Evolutionary conservation across 35 echinoderm and acorn worm genomes (phyloP).

Genomic region (Chiridota heheva): DNA sequence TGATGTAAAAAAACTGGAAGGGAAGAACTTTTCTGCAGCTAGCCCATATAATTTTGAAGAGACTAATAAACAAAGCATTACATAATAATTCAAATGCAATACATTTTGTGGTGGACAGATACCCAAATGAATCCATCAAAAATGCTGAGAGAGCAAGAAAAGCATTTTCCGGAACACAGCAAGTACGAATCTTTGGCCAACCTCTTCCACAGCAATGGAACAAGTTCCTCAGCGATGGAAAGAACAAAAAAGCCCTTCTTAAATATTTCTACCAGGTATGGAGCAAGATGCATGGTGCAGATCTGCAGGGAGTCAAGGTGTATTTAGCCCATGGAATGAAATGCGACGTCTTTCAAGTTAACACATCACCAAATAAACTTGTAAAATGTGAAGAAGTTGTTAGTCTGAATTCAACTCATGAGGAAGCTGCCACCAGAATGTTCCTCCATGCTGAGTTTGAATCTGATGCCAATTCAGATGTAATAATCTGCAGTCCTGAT

Average conservation of each 20-base stretch:
- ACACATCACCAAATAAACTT: slow-evolving; percentile 1
- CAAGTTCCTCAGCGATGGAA: slow-evolving; percentile 44
- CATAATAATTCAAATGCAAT: slow-evolving; percentile 16
- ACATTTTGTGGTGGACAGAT: slow-evolving; percentile 61
- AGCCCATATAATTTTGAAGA: slow-evolving; percentile 13
- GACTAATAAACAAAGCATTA: slow-evolving; percentile 23
- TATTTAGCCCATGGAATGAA: slow-evolving; percentile 32
- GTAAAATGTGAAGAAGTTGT: slow-evolving; percentile 16
- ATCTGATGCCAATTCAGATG: not conserved
- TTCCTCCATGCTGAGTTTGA: slow-evolving; percentile 56
- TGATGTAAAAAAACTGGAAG: slow-evolving; percentile 17
- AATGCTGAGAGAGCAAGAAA: slow-evolving; percentile 51
- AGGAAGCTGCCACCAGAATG: slow-evolving; percentile 41
- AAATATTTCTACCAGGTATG: slow-evolving; percentile 29
- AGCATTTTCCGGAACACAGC: slow-evolving; percentile 12
- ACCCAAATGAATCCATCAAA: slow-evolving; percentile 34
- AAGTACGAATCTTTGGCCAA: slow-evolving; percentile 37
- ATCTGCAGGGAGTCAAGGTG: slow-evolving; percentile 48
- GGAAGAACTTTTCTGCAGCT: slow-evolving; percentile 27
- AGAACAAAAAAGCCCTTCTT: slow-evolving; percentile 33
- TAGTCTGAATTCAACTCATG: slow-evolving; percentile 33
- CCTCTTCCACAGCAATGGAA: slow-evolving; percentile 49
- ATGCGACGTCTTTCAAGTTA: not conserved
- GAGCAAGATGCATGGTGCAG: slow-evolving; percentile 15
- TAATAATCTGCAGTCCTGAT: slow-evolving; percentile 49